Percentiles rank a stretch among this genome's conserved stretches.
Evolutionary conservation across 2,888 invertebrate species (phyloP).

Genomic region (Lasioglossum oenotherae): DNA sequence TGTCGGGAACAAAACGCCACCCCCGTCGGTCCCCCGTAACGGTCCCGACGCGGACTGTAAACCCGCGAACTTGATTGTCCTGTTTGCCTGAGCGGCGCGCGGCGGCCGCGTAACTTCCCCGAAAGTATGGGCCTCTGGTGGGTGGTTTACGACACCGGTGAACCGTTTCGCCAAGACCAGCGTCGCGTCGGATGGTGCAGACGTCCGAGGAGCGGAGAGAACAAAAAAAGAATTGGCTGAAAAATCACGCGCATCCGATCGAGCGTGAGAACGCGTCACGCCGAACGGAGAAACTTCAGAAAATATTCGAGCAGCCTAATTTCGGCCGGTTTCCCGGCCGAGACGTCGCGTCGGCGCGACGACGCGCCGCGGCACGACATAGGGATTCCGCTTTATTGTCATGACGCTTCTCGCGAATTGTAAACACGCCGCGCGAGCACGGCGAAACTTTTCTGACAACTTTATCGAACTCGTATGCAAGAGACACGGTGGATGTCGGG

Average conservation of each 20-base stretch:
- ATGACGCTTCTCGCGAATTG: background rate
- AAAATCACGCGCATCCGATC: background rate
- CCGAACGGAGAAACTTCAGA: background rate
- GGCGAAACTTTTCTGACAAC: constrained; percentile 12
- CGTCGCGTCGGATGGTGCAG: background rate
- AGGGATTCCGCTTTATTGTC: constrained; percentile 3
- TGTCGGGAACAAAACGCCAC: background rate
- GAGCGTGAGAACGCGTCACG: background rate
- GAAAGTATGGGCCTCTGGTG: constrained; percentile 61
- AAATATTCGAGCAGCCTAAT: constrained; percentile 1
- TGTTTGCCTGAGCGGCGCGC: constrained; percentile 60
- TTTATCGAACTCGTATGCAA: constrained; percentile 7
- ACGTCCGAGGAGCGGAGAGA: background rate
- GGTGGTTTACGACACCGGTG: constrained; percentile 66
- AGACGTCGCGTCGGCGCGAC: background rate
- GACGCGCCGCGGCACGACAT: background rate
- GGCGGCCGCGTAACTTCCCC: constrained; percentile 63
- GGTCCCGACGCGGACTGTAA: constrained; percentile 60
- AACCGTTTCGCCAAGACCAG: background rate
- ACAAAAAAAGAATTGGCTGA: background rate
- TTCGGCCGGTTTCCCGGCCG: background rate
- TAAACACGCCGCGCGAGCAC: background rate
- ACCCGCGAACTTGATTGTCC: constrained; percentile 73
- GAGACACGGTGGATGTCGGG: background rate
- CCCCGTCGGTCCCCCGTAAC: background rate